Conservation (phyloP, 2,888 invertebrate genomes). For the Escarpia spicata region DNA sequence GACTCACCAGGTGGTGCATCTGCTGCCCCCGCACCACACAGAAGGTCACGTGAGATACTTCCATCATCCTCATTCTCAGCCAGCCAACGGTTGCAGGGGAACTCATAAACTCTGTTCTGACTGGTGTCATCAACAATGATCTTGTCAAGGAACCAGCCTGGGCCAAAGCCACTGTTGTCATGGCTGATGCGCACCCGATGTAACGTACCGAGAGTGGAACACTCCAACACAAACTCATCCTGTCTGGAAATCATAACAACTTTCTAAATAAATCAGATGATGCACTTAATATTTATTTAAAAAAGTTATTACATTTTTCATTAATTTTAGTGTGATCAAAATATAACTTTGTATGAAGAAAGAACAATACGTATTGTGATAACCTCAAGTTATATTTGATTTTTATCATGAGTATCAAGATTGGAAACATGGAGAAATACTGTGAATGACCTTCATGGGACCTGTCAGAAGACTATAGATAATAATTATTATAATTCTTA, state of each 20-base stretch:
- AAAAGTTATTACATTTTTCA: background rate
- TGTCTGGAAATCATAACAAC: slow-evolving; percentile 43
- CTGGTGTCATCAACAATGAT: slow-evolving; percentile 63
- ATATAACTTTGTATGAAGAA: too few relatives aligned
- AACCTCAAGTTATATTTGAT: too few relatives aligned
- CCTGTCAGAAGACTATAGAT: too few relatives aligned
- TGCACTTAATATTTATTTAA: background rate
- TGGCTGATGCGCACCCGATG: slow-evolving; percentile 62
- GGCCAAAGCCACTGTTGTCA: slow-evolving; percentile 61
- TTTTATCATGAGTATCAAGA: too few relatives aligned
- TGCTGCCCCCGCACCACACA: slow-evolving; percentile 51
- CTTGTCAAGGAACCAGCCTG: slow-evolving; percentile 65
- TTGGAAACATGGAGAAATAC: too few relatives aligned
- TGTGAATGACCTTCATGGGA: too few relatives aligned
- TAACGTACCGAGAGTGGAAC: slow-evolving; percentile 58
- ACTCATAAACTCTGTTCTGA: slow-evolving; percentile 61
- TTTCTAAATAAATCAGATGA: background rate
- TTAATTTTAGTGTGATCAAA: too few relatives aligned
- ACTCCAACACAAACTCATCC: slow-evolving; percentile 61
- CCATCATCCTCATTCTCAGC: slow-evolving; percentile 64
- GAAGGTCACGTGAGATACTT: slow-evolving; percentile 58
- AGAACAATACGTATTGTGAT: too few relatives aligned
- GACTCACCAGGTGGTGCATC: slow-evolving; percentile 54
- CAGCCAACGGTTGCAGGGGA: slow-evolving; percentile 63
- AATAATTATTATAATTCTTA: too few relatives aligned